Percentiles rank a stretch among this genome's conserved stretches.
These are phyloP conservation scores for Lasius platythorax DNA, from an alignment of 2,888 invertebrate species.

Conservation along the genomic window DNA sequence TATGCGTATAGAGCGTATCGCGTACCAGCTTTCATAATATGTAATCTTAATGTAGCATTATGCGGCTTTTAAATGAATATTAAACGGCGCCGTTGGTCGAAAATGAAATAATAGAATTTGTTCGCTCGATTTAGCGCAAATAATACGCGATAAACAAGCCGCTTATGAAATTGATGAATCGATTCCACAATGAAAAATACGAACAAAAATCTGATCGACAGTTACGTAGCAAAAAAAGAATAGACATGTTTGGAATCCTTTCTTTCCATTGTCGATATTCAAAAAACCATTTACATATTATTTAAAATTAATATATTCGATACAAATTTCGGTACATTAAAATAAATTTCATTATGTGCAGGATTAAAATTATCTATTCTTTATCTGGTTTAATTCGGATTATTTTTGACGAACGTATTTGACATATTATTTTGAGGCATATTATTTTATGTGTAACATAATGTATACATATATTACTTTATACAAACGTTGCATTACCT, in stretches of 20 bases:
- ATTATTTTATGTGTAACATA: slow-evolving; percentile 8
- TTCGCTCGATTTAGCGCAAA: slow-evolving; percentile 39
- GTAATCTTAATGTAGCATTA: slow-evolving; percentile 48
- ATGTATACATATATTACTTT: background rate
- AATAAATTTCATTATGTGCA: background rate
- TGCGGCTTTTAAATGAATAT: slow-evolving; percentile 45
- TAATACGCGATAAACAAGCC: slow-evolving; percentile 33
- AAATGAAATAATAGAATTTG: slow-evolving; percentile 47
- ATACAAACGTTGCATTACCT: too few species aligned
- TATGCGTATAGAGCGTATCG: background rate
- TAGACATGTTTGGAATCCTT: slow-evolving; percentile 10
- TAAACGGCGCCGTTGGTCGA: slow-evolving; percentile 30
- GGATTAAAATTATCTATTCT: slow-evolving; percentile 13
- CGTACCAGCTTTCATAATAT: slow-evolving; percentile 21
- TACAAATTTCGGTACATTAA: background rate
- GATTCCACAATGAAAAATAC: background rate
- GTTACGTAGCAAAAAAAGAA: background rate
- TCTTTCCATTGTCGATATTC: background rate
- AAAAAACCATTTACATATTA: background rate
- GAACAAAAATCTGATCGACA: slow-evolving; percentile 21
- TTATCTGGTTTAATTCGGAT: background rate
- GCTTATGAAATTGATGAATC: slow-evolving; percentile 34
- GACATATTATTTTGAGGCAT: slow-evolving; percentile 11
- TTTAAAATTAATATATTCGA: slow-evolving; percentile 29
- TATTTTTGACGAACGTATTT: slow-evolving; percentile 22